phyloP scores from a whole-genome alignment of 2,888 invertebrate genomes.

The Drosophila mimetica region DNA sequence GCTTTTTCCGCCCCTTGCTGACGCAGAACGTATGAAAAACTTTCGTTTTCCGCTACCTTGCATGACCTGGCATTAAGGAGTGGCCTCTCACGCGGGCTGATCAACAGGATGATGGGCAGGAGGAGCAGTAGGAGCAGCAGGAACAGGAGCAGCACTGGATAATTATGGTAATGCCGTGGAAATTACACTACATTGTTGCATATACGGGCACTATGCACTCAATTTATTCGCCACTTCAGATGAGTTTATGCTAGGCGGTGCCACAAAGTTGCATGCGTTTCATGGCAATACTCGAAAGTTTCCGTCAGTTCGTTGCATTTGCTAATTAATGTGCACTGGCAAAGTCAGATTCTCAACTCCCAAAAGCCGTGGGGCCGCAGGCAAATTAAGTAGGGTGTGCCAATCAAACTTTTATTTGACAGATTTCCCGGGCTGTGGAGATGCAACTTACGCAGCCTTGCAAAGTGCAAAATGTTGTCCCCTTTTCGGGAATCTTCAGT shows the following conservation, averaged over 20 bases:
- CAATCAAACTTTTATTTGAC: constrained; percentile 65
- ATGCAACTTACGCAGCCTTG: constrained; percentile 34
- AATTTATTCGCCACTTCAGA: constrained; percentile 29
- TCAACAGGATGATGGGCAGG: constrained; percentile 12
- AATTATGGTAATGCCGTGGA: constrained; percentile 30
- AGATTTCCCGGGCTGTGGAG: constrained; percentile 33
- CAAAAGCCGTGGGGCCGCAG: constrained; percentile 19
- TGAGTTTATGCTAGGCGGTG: constrained; percentile 24
- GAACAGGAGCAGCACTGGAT: constrained; percentile 13
- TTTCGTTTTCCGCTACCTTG: constrained; percentile 27
- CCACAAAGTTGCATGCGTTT: constrained; percentile 69
- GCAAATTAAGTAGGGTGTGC: constrained; percentile 27
- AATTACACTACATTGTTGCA: constrained; percentile 36
- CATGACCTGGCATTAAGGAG: constrained; percentile 28
- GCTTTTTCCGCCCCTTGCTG: constrained; percentile 2
- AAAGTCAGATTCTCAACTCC: constrained; percentile 25
- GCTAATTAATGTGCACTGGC: constrained; percentile 64
- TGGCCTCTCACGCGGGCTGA: constrained; percentile 1
- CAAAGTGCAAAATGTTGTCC: constrained; percentile 49
- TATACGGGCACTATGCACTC: constrained; percentile 14
- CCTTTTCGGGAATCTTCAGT: constrained; percentile 15
- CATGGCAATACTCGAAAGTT: constrained; percentile 65
- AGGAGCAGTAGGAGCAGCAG: neutral
- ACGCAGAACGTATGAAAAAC: constrained; percentile 63
- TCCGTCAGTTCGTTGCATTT: constrained; percentile 45